Base-by-base conservation (phyloP, 2,797 vertebrate genomes). In the Spea hammondii region DNA sequence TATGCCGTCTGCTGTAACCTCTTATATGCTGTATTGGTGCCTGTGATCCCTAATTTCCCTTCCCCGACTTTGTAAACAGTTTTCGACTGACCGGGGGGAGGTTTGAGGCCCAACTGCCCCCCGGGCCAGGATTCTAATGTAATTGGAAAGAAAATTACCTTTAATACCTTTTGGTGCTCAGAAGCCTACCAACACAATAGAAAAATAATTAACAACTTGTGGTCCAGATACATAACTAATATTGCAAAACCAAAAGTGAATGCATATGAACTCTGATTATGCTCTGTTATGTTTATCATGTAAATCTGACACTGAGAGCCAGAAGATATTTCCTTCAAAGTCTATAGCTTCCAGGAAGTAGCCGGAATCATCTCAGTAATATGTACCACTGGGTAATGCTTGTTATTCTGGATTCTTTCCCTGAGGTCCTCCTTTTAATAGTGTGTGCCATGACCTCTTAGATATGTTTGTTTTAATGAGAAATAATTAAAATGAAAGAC, bases 401-500 rank as follows among this genome's bases (percentile, higher is more conserved):
- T 75, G 17, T 65, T 79, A 79, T 76, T 80, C 57, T 66, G 11
- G 7, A 65, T 54, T 59, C 46, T 50, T 67, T 68, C 79, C 62
- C 13, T 11, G 51, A 46, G 73, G 66, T 53, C 48, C 59, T 48
- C 60, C 66, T 57, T 76, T 8, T 12, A 71, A 45, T 8, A 46
- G 50, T 57, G 60, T 14, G 13, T 59, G 46, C 68, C 49, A 67
- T 70, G 62, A 76, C 68, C 60, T 57, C 72, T 70, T 70, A 76
- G 51, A 76, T 76, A 66, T 71, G 17, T 51, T 74, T 80, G 46
- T 80, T 72, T 76, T 76, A 80, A 80, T 80, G 53, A 80, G 73
- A 67, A 71, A 72, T 76, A 80, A 76, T 76, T 71, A 72, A 76
- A 76, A 67, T 72, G 60, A 76, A 80, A 76, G 66, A 57, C 72